Base-by-base conservation (phyloP, 2,888 invertebrate species). In the Drosophila paranaensis region DNA sequence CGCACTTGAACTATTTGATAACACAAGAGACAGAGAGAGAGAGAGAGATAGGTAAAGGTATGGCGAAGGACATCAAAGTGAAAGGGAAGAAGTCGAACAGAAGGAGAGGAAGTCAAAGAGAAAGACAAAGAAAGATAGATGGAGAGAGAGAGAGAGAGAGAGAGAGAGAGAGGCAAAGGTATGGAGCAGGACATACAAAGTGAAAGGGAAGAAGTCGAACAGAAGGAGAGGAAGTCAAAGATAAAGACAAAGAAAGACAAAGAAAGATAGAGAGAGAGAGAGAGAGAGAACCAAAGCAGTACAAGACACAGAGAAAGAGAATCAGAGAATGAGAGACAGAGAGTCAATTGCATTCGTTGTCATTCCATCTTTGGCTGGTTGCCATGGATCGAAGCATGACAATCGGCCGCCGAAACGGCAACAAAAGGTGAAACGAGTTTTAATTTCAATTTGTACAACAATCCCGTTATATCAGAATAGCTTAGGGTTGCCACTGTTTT, bases 401-500 rank as follows among this genome's bases (percentile, higher is more conserved):
- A 75, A 61, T 67, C 57, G 42, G 2, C 53, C 0, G 40, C 6
- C 54, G 16, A 6, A 37, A 25, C 13, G 48, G n/a, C 45, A 57
- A 33, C 57, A 20, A 56, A 37, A 46, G 43, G 25, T 33, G 25
- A 14, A 16, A 60, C 66, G 57, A 43, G 43, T 69, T 80, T 80
- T 80, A 80, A 84, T 82, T 86, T 78, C 83, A 84, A 79, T 83
- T 84, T 77, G 51, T 60, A 53, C 67, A 72, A 65, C 80, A 80
- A 85, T 77, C 72, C 66, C 75, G 85, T 85, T 80, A 74, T 82
- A 77, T 68, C 43, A 27, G 72, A 63, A 77, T 0, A 50, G 50
- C 33, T 50, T 77, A 71, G 37, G 40, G 40, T 11, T 11, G 33
- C 39, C 80, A 69, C 66, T 88, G 88, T 88, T 88, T 88, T 88